phyloP scores from a whole-genome alignment of 2,113 vertebrate genomes.

The Ibidorhyncha struthersii region DNA sequence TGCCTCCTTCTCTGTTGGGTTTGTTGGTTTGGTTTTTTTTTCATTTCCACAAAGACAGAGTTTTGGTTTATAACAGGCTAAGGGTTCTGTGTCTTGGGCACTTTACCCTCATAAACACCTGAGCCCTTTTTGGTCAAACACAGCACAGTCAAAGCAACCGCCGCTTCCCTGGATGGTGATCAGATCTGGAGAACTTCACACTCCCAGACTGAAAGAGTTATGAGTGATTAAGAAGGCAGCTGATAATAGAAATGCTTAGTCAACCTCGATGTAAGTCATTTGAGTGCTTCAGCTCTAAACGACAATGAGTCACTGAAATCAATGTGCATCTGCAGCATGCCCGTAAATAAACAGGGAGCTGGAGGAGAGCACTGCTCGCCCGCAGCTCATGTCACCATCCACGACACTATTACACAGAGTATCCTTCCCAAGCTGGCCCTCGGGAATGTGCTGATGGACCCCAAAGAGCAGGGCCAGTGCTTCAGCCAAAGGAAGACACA shows the following conservation, averaged over 20 bases:
- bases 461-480: background rate
- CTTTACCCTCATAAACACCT: background rate
- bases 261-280: background rate
- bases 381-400: background rate
- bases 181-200: background rate
- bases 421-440: background rate
- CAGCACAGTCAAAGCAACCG: background rate
- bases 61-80: background rate
- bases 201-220: background rate
- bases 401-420: background rate
- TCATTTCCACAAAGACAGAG: background rate
- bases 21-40: background rate
- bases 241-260: slow-evolving; percentile 2
- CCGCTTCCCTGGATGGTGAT: background rate
- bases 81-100: background rate
- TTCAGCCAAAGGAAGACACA: background rate
- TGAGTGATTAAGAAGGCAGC: background rate
- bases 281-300: background rate
- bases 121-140: background rate
- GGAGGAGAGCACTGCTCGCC: background rate
- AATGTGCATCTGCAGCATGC: background rate
- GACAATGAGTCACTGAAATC: background rate
- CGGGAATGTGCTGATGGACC: background rate
- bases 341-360: background rate
- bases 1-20: background rate